These are phyloP conservation scores for Liodrosophila aerea DNA, from an alignment of 2,888 invertebrate genomes.

Conservation along the genomic window DNA sequence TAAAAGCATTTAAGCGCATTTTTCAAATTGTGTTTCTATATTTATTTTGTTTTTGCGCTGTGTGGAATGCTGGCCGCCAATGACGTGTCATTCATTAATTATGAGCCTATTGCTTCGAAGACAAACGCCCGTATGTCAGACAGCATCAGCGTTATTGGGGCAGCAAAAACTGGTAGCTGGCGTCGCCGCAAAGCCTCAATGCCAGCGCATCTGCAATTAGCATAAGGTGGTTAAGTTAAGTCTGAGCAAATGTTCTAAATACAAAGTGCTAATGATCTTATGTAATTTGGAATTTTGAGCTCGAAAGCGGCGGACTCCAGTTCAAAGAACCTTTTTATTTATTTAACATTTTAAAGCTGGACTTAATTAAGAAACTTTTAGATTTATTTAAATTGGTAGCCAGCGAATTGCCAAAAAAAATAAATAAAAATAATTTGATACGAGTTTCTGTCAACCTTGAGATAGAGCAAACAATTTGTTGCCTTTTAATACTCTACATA, in stretches of 20 bases:
- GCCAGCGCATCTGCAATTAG: slow-evolving; percentile 54
- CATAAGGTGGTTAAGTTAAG: slow-evolving; percentile 32
- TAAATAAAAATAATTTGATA: slow-evolving; percentile 36
- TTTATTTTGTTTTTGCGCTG: slow-evolving; percentile 3
- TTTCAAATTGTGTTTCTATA: slow-evolving; percentile 7
- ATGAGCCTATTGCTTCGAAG: slow-evolving; percentile 27
- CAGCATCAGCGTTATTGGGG: slow-evolving; percentile 26
- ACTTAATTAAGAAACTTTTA: slow-evolving; percentile 41
- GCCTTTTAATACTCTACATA: slow-evolving; percentile 19
- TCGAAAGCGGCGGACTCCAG: slow-evolving; percentile 18
- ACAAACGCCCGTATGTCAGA: slow-evolving; percentile 50
- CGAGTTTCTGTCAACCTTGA: slow-evolving; percentile 45
- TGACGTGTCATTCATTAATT: slow-evolving; percentile 54
- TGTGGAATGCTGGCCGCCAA: slow-evolving; percentile 38
- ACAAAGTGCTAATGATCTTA: slow-evolving; percentile 50
- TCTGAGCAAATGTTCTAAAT: slow-evolving; percentile 54
- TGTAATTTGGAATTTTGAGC: slow-evolving; percentile 24
- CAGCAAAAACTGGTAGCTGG: slow-evolving; percentile 47
- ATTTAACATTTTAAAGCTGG: slow-evolving; percentile 11
- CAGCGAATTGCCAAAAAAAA: slow-evolving; percentile 20
- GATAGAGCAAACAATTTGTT: slow-evolving; percentile 33
- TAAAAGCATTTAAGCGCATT: slow-evolving; percentile 47
- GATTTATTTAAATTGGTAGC: slow-evolving; percentile 54
- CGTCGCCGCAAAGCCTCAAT: slow-evolving; percentile 35
- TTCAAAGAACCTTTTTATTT: slow-evolving; percentile 51